These are phyloP conservation scores for Rhagologus leucostigma DNA, from an alignment of 2,113 vertebrate genomes.

Conservation along the genomic window DNA sequence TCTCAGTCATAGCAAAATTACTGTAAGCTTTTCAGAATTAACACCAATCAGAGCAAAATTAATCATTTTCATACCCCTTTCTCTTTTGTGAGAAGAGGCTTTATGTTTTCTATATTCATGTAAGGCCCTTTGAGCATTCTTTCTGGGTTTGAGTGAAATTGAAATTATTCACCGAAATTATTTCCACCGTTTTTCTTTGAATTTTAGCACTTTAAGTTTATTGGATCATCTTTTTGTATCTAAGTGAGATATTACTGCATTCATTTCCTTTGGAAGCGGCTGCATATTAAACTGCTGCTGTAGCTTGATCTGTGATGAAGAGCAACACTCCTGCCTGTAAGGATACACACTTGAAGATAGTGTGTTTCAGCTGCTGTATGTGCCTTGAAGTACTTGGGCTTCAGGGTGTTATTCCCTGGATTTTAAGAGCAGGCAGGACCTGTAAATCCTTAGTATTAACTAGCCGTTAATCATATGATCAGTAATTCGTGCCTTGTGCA, in stretches of 20 bases:
- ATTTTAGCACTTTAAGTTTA: conserved; percentile 16
- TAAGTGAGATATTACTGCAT: not conserved
- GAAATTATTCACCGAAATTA: not conserved
- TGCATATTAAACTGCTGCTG: not conserved
- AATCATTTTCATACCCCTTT: not conserved
- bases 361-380: not conserved
- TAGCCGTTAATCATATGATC: not conserved
- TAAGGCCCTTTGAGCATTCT: not conserved
- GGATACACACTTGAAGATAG: not conserved
- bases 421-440: not conserved
- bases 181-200: not conserved
- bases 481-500: not conserved
- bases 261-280: not conserved
- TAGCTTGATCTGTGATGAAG: not conserved
- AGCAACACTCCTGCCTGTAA: not conserved
- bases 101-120: not conserved
- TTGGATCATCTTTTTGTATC: not conserved
- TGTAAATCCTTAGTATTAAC: not conserved
- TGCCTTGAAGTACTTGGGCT: not conserved
- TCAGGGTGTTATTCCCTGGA: not conserved
- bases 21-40: not conserved
- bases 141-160: not conserved
- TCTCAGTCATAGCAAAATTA: not conserved
- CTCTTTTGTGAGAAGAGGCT: not conserved
- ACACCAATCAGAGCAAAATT: not conserved